These are phyloP conservation scores for Paracanthobrama guichenoti DNA, from an alignment of 2,113 vertebrate species.

Conservation along the genomic window DNA sequence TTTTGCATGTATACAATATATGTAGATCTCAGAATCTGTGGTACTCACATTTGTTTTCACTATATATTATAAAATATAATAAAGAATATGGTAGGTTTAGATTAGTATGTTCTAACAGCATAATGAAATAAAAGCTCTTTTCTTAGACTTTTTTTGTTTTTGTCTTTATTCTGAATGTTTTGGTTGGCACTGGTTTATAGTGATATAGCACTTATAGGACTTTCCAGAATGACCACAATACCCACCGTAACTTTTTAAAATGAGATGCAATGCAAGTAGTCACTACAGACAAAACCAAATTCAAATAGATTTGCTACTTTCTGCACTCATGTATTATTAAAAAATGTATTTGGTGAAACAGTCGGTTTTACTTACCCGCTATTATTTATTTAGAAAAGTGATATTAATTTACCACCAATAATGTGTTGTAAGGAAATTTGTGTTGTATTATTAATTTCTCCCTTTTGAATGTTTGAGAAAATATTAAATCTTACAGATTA, in stretches of 20 bases:
- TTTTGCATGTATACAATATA: constrained; percentile 25
- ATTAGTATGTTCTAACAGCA: constrained; percentile 44
- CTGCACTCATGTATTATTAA: too few species aligned
- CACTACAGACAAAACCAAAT: not conserved
- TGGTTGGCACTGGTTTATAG: not conserved
- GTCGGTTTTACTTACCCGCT: not conserved
- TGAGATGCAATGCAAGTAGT: not conserved
- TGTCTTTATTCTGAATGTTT: not conserved
- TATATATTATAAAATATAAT: constrained; percentile 43
- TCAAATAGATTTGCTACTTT: not conserved
- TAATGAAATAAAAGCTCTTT: constrained; percentile 53
- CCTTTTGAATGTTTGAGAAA: not conserved
- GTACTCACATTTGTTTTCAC: constrained; percentile 26
- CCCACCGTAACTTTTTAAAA: not conserved
- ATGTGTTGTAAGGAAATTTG: not conserved
- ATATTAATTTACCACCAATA: not conserved
- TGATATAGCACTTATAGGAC: not conserved
- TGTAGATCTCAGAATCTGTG: constrained; percentile 4
- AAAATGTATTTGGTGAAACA: not conserved
- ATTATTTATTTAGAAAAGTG: not conserved
- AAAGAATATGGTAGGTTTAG: constrained; percentile 47
- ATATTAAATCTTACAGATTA: not conserved
- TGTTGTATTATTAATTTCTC: not conserved
- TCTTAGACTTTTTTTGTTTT: constrained; percentile 13
- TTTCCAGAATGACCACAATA: constrained; percentile 4